These are phyloP conservation scores for Oreochromis aureus DNA, from an alignment of 2,113 vertebrate genomes.

Conservation along the genomic window DNA sequence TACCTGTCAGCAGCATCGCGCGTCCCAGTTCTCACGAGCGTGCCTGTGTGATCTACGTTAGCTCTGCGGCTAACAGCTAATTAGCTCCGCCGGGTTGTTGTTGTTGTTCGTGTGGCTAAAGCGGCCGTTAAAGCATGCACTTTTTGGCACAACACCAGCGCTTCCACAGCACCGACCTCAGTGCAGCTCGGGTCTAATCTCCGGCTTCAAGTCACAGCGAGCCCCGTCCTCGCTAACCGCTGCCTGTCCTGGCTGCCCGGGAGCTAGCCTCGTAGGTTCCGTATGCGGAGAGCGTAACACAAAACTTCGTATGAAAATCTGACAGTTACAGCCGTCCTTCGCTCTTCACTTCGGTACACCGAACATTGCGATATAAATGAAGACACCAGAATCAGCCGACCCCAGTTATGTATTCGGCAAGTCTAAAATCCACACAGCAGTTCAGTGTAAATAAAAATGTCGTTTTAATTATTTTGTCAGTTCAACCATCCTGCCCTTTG, in stretches of 20 bases:
- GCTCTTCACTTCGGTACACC: accelerated
- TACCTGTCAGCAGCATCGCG: neutral
- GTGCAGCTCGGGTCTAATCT: accelerated
- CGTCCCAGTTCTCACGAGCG: conserved; percentile 4
- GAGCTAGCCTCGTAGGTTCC: neutral
- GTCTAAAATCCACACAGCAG: neutral
- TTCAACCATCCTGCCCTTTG: neutral
- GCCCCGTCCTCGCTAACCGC: neutral
- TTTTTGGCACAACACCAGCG: too few species aligned
- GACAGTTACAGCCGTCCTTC: neutral
- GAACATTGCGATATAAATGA: accelerated
- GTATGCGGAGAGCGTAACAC: neutral
- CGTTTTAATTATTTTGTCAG: neutral
- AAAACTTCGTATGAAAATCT: neutral
- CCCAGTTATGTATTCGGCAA: neutral
- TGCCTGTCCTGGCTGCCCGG: neutral
- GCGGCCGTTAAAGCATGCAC: neutral
- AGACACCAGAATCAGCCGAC: accelerated
- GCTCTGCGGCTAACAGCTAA: conserved; percentile 8
- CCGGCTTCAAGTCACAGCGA: neutral
- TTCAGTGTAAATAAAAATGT: neutral
- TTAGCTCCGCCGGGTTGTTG: neutral
- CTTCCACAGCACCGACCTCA: accelerated
- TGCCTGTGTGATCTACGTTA: neutral
- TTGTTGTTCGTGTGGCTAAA: neutral